Conservation (phyloP, 2,797 vertebrate species). For the Remorina albescens region DNA sequence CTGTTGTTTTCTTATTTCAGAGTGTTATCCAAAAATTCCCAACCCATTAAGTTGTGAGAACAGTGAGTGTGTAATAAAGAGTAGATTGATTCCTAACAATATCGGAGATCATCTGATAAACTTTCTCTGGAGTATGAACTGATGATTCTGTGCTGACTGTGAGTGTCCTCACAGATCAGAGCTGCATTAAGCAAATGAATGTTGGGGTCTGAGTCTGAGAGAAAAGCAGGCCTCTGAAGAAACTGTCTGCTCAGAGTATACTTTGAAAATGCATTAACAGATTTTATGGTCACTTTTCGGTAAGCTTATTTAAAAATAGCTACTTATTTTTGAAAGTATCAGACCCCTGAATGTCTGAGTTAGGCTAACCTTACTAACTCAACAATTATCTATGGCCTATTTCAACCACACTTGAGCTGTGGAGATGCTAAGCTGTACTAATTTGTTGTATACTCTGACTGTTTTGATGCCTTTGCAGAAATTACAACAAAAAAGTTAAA, state of each 20-base stretch:
- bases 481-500: too few relatives aligned
- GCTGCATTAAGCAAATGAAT: too few relatives aligned
- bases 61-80: not conserved
- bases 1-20: not conserved
- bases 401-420: too few relatives aligned
- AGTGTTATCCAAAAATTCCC: not conserved
- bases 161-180: not conserved
- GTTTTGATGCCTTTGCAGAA: too few relatives aligned
- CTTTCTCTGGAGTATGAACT: not conserved
- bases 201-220: not conserved
- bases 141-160: not conserved
- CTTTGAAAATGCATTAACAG: not conserved
- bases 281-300: not conserved
- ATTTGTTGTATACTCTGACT: too few relatives aligned
- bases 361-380: too few relatives aligned
- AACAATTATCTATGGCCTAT: too few relatives aligned
- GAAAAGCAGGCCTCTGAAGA: not conserved
- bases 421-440: too few relatives aligned
- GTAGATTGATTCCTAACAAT: not conserved
- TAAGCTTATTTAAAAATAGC: too few relatives aligned
- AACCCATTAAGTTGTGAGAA: not conserved
- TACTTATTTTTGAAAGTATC: too few relatives aligned
- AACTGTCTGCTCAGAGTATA: not conserved
- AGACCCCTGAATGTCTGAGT: too few relatives aligned
- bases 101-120: not conserved